Conservation (phyloP, 1,140 invertebrate genomes). For the Drosophila jambulina region DNA sequence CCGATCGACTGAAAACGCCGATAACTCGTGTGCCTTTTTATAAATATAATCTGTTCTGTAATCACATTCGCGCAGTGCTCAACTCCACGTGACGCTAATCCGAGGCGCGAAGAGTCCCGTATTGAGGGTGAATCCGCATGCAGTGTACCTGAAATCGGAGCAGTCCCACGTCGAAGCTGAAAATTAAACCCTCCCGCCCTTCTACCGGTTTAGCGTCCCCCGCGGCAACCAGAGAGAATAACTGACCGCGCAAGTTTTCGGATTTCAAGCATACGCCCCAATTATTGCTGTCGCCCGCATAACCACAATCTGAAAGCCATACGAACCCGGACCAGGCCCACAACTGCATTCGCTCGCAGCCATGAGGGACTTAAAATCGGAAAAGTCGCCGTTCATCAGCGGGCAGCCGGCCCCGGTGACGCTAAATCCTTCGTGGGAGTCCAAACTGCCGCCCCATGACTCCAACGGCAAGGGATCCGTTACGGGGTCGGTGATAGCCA, state of each 20-base stretch:
- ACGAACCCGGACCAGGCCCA: neutral
- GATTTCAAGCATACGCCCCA: slow-evolving; percentile 49
- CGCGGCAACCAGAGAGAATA: slow-evolving; percentile 20
- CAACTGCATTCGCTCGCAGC: slow-evolving; percentile 19
- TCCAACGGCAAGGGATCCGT: slow-evolving; percentile 37
- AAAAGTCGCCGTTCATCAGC: slow-evolving; percentile 58
- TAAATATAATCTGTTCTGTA: slow-evolving; percentile 40
- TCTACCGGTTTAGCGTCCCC: slow-evolving; percentile 32
- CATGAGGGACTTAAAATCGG: slow-evolving; percentile 45
- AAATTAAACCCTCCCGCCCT: slow-evolving; percentile 51
- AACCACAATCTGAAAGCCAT: slow-evolving; percentile 29
- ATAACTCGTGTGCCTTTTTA: slow-evolving; percentile 54
- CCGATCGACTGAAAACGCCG: slow-evolving; percentile 38
- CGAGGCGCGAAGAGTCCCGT: neutral
- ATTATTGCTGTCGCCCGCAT: slow-evolving; percentile 52
- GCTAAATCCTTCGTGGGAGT: slow-evolving; percentile 70
- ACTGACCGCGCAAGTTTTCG: slow-evolving; percentile 57
- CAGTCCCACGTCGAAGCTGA: neutral
- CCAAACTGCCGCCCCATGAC: slow-evolving; percentile 42
- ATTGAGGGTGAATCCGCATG: slow-evolving; percentile 1
- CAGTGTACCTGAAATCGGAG: slow-evolving; percentile 11
- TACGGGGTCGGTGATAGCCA: slow-evolving; percentile 32
- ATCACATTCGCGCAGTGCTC: slow-evolving; percentile 37
- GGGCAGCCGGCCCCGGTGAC: slow-evolving; percentile 46
- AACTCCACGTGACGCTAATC: slow-evolving; percentile 27